These are phyloP conservation scores for Acanthurus tractus DNA, from an alignment of 2,797 vertebrate species.

Conservation along the genomic window DNA sequence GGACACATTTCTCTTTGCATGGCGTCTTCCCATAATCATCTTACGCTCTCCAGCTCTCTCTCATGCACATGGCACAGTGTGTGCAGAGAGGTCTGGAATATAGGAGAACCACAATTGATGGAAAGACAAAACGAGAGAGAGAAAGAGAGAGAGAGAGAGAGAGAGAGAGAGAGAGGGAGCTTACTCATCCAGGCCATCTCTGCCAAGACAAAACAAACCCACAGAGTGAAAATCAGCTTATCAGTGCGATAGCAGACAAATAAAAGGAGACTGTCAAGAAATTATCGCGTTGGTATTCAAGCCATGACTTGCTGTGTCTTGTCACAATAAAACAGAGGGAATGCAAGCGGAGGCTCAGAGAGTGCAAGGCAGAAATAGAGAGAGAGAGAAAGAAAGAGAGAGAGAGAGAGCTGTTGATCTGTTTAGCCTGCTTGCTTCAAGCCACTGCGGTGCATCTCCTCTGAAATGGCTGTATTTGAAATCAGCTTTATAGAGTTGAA, in stretches of 20 bases:
- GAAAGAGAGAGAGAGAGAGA: no score
- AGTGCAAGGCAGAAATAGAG: conserved; percentile 34
- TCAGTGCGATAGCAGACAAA: conserved; percentile 77
- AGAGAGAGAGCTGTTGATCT: conserved; percentile 64
- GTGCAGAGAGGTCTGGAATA: conserved; percentile 61
- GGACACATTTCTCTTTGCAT: conserved; percentile 66
- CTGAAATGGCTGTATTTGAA: conserved; percentile 80
- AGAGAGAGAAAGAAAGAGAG: conserved; percentile 21
- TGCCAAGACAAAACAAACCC: conserved; percentile 79
- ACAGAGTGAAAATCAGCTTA: conserved; percentile 80
- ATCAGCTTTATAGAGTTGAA: conserved; percentile 80
- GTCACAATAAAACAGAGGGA: conserved; percentile 78
- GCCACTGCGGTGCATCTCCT: conserved; percentile 66
- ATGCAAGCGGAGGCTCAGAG: conserved; percentile 63
- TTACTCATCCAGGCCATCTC: conserved; percentile 74
- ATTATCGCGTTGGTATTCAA: conserved; percentile 82
- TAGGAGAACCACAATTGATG: conserved; percentile 67
- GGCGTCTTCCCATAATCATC: conserved; percentile 71
- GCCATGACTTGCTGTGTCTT: conserved; percentile 71
- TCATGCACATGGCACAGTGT: conserved; percentile 50
- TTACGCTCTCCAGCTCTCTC: conserved; percentile 56
- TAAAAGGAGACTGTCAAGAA: conserved; percentile 81
- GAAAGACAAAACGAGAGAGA: conserved; percentile 68
- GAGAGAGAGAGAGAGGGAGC: conserved; percentile 60
- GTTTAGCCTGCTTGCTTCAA: conserved; percentile 76